Percentiles rank a stretch among this genome's conserved stretches.
These are phyloP conservation scores for Picus viridis DNA, from an alignment of 2,797 vertebrate genomes.

Conservation along the genomic window DNA sequence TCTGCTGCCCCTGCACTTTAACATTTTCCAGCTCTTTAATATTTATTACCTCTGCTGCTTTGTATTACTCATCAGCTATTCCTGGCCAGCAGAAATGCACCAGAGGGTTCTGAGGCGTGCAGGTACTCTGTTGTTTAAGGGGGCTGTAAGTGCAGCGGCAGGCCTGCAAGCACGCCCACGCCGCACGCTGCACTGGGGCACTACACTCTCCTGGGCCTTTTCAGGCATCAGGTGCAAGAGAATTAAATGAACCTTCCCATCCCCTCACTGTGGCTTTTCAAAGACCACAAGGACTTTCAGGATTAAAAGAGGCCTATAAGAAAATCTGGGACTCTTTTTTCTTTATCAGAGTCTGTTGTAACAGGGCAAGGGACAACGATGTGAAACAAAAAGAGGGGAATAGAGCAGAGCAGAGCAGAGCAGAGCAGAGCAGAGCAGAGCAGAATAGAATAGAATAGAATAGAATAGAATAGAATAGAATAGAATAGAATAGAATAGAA, in stretches of 20 bases:
- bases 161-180: not conserved
- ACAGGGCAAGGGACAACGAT: not conserved
- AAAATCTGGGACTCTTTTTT: too few species aligned
- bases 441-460: too few species aligned
- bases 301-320: not conserved
- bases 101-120: not conserved
- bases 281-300: not conserved
- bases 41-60: conserved; percentile 61
- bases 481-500: too few species aligned
- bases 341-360: not conserved
- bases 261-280: not conserved
- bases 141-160: not conserved
- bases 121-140: not conserved
- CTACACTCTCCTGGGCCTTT: rapidly evolving
- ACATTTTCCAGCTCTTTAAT: conserved; percentile 56
- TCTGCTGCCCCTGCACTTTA: not conserved
- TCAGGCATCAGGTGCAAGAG: not conserved
- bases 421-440: too few species aligned
- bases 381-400: not conserved
- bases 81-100: conserved; percentile 52
- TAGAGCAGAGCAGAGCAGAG: too few species aligned
- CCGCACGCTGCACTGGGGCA: not conserved
- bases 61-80: conserved; percentile 65
- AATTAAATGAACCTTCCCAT: rapidly evolving
- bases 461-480: too few species aligned